Percentiles rank a stretch among this genome's conserved stretches.
phyloP scores from a whole-genome alignment of 1,140 invertebrate species.

The Bursaphelenchus mucronatus region DNA sequence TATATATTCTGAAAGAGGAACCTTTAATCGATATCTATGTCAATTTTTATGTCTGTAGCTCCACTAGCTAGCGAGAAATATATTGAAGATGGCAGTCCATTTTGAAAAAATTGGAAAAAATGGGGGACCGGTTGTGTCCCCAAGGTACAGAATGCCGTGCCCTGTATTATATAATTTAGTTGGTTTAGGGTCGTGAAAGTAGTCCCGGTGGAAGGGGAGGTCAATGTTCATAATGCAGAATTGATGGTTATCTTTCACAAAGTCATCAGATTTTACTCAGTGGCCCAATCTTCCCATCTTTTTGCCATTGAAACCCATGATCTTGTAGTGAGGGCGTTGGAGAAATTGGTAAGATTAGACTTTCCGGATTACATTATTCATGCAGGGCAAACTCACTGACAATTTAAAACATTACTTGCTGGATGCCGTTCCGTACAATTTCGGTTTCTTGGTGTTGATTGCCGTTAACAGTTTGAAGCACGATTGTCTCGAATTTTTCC shows the following conservation, averaged over 20 bases:
- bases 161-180: neutral
- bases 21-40: no score
- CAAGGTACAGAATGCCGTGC: no score
- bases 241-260: slow-evolving; percentile 28
- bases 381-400: neutral
- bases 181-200: slow-evolving; percentile 30
- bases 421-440: slow-evolving; percentile 27
- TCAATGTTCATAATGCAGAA: slow-evolving; percentile 20
- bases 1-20: no score
- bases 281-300: slow-evolving; percentile 4
- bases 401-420: slow-evolving; percentile 21
- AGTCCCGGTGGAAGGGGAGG: slow-evolving; percentile 8
- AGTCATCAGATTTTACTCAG: slow-evolving; percentile 27
- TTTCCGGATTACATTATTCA: neutral
- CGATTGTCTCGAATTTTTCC: slow-evolving; percentile 28
- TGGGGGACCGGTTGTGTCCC: no score
- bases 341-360: neutral
- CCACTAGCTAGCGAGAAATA: no score
- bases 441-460: slow-evolving; percentile 28
- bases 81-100: no score
- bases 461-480: slow-evolving; percentile 12
- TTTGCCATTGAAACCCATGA: slow-evolving; percentile 27
- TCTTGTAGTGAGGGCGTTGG: slow-evolving; percentile 11
- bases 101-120: no score
- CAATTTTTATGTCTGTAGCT: no score